These are phyloP conservation scores for Monomorium pharaonis DNA, from an alignment of 1,140 invertebrate species.

Conservation along the genomic window DNA sequence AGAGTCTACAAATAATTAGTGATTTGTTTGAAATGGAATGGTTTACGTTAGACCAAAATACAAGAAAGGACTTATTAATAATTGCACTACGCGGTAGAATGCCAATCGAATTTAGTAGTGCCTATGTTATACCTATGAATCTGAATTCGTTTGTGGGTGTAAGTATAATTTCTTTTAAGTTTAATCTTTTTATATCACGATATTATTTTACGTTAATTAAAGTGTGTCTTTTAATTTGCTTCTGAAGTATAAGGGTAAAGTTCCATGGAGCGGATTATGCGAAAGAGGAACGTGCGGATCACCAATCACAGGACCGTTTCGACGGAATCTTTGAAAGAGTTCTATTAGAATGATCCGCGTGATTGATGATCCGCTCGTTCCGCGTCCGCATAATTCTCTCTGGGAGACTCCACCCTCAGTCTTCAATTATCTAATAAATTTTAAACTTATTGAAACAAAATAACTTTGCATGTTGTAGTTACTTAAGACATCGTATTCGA, in stretches of 20 bases:
- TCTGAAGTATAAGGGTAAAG: not conserved
- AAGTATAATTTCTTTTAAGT: slow-evolving; percentile 30
- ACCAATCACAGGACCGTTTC: too few relatives aligned
- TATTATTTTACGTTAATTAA: not conserved
- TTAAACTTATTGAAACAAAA: not conserved
- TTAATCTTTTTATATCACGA: not conserved
- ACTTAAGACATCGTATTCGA: slow-evolving; percentile 65
- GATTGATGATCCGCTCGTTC: too few relatives aligned
- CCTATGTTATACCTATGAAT: slow-evolving; percentile 30
- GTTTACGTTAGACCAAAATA: not conserved
- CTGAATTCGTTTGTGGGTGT: slow-evolving; percentile 54
- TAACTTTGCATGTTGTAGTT: slow-evolving; percentile 39
- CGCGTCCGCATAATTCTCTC: too few relatives aligned
- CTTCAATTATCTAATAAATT: not conserved
- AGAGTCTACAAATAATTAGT: slow-evolving; percentile 29
- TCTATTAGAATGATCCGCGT: too few relatives aligned
- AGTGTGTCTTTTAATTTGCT: not conserved
- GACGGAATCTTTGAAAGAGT: too few relatives aligned
- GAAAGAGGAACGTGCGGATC: too few relatives aligned
- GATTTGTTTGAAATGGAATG: slow-evolving; percentile 48
- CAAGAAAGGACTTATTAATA: not conserved
- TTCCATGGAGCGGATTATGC: too few relatives aligned
- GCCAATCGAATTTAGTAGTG: slow-evolving; percentile 49
- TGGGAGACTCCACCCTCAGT: too few relatives aligned
- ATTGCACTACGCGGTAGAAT: slow-evolving; percentile 45